Evolutionary conservation across 2,888 invertebrate genomes (phyloP), one percentile per base, ranked within the genome.

Genomic region (Lycia hirtaria): DNA sequence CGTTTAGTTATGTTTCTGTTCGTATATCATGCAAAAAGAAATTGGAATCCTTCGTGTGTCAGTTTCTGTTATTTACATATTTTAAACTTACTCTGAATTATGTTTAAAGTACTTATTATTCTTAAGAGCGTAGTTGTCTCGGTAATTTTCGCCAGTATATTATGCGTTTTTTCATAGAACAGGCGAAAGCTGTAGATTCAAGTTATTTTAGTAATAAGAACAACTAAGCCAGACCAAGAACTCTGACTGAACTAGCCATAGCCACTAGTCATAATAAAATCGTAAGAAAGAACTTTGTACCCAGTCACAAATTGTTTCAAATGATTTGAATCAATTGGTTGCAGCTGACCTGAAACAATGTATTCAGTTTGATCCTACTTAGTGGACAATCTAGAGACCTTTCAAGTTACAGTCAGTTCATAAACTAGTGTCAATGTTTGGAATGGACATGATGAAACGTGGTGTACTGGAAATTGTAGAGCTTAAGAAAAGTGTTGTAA

Each of bases 391-490:
- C 19, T 33, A 54, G 47, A 54, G 47, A 47, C 15, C 38, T 30
- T 26, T 28, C 12, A 52, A 45, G 12, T 41, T 12, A 19, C 17
- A 52, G 14, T 41, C 12, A 19, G 38, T 22, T 37, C 35, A 33
- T 35, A 38, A 37, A 40, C 38, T 26, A 28, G 26, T 43, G 41
- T 26, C 35, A 26, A 19, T 53, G 41, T 55, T 55, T 55, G 35
- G 35, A 35, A 37, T 30, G 7, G 54, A 5, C n/a, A 28, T 40
- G 35, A 48, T 19, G 37, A 33, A 30, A 55, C 49, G 49, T 55
- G 48, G 15, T 43, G 26, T 20, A 55, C 43, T 30, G 26, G 30
- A 32, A 43, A 20, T 43, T 9, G 7, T 22, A 10, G 28, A 37
- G 55, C 55, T 55, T 55, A 28, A 14, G 24, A n/a, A 10, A 12